A percentile compares a stretch with the other conserved stretches of the same genome.
phyloP scores from a whole-genome alignment of 2,797 vertebrate species.

The Pagetopsis macropterus region DNA sequence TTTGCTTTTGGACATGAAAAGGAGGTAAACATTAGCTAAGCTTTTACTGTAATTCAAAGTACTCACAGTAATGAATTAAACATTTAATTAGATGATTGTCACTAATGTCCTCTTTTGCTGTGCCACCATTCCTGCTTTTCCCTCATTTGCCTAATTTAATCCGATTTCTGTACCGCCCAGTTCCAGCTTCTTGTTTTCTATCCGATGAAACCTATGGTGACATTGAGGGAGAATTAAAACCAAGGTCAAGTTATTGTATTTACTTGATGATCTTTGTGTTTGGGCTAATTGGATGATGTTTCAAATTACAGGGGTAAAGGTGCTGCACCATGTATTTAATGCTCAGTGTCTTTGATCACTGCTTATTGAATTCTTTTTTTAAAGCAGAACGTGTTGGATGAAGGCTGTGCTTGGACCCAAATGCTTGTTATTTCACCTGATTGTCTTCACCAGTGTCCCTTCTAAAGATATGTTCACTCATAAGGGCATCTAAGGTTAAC shows the following conservation, averaged over 20 bases:
- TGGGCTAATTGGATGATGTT: conserved; percentile 42
- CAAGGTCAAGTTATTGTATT: conserved; percentile 51
- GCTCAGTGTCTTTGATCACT: conserved; percentile 16
- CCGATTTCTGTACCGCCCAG: conserved; percentile 4
- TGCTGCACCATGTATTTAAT: conserved; percentile 2
- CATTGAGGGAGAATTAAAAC: conserved; percentile 37
- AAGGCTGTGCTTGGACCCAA: background rate
- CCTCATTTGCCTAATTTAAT: background rate
- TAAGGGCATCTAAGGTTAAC: no score
- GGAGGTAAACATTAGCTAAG: background rate
- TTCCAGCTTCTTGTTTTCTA: conserved; percentile 2
- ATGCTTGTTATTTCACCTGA: background rate
- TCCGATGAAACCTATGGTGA: conserved; percentile 33
- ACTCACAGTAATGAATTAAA: background rate
- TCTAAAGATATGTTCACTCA: background rate
- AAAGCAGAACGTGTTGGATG: background rate
- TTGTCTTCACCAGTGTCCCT: background rate
- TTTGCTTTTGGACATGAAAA: background rate
- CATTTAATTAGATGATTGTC: conserved; percentile 1
- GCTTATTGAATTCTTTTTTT: conserved; percentile 14
- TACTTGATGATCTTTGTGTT: conserved; percentile 31
- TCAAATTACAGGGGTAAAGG: conserved; percentile 31
- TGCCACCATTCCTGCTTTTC: no score
- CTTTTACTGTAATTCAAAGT: background rate
- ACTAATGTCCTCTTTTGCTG: background rate